Evolutionary conservation across 2,113 vertebrate genomes (phyloP).

Genomic region (Crotalus viridis): DNA sequence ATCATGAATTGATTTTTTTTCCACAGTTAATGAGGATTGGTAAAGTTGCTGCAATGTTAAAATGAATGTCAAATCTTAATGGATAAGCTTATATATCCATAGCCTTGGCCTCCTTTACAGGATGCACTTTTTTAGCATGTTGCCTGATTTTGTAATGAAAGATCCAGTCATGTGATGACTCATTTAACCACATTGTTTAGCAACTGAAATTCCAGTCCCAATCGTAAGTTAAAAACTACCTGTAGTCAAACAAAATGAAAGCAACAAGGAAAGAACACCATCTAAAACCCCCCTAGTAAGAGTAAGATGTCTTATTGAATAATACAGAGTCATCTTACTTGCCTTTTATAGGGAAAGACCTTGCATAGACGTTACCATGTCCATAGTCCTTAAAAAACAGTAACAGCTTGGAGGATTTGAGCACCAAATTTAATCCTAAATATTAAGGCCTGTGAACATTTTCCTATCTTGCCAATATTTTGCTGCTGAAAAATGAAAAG

Average conservation of each 20-base stretch:
- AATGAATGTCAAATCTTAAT: not conserved
- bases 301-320: not conserved
- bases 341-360: not conserved
- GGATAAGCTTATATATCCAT: not conserved
- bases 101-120: rapidly evolving
- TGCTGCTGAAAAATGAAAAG: not conserved
- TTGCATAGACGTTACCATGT: too few species aligned
- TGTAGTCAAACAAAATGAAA: not conserved
- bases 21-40: not conserved
- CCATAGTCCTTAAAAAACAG: not conserved
- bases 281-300: not conserved
- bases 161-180: too few species aligned
- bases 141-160: not conserved
- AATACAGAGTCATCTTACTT: not conserved
- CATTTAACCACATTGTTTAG: not conserved
- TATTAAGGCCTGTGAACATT: not conserved
- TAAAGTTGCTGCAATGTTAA: not conserved
- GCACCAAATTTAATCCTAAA: not conserved
- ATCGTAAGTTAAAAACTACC: not conserved
- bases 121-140: not conserved
- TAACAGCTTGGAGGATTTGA: not conserved
- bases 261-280: not conserved
- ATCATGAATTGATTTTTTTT: not conserved
- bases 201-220: not conserved
- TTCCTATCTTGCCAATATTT: not conserved